phyloP scores from a whole-genome alignment of 2,113 vertebrate species.

The Gnathonemus longibarbis region DNA sequence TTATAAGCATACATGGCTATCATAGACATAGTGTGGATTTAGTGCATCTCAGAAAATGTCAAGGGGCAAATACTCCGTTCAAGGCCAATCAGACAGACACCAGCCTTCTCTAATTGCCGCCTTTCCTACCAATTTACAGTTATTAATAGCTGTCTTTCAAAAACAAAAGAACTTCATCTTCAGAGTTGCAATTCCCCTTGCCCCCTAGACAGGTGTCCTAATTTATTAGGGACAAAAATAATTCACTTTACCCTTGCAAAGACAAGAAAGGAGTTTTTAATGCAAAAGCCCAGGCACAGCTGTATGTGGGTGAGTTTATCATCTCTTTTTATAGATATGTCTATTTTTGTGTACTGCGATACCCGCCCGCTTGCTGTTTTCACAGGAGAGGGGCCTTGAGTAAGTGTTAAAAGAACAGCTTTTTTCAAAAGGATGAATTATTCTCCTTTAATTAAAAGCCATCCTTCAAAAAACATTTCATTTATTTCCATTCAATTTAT shows the following conservation, averaged over 20 bases:
- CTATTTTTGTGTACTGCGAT: conserved; percentile 18
- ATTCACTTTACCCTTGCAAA: conserved; percentile 30
- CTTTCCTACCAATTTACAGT: neutral
- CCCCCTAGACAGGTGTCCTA: conserved; percentile 39
- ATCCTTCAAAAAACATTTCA: neutral
- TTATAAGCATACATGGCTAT: neutral
- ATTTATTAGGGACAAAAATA: conserved; percentile 41
- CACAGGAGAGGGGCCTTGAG: neutral
- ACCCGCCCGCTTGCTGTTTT: neutral
- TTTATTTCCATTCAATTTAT: neutral
- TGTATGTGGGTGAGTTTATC: conserved; percentile 18
- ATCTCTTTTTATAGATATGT: conserved; percentile 21
- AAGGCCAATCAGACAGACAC: neutral
- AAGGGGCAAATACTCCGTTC: neutral
- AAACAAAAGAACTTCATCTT: conserved; percentile 24
- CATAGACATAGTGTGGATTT: neutral
- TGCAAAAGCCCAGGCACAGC: conserved; percentile 18
- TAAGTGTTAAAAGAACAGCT: neutral
- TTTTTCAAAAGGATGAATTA: neutral
- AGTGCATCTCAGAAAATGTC: conserved; percentile 6
- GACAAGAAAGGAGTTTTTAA: conserved; percentile 15
- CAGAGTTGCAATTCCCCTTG: conserved; percentile 10
- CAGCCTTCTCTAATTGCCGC: neutral
- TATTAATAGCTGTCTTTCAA: conserved; percentile 24
- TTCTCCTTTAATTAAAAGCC: conserved; percentile 7